A percentile compares a stretch with the other conserved stretches of the same genome.
Evolutionary conservation across 2,113 vertebrate genomes (phyloP).

Genomic region (Leiothrix lutea): DNA sequence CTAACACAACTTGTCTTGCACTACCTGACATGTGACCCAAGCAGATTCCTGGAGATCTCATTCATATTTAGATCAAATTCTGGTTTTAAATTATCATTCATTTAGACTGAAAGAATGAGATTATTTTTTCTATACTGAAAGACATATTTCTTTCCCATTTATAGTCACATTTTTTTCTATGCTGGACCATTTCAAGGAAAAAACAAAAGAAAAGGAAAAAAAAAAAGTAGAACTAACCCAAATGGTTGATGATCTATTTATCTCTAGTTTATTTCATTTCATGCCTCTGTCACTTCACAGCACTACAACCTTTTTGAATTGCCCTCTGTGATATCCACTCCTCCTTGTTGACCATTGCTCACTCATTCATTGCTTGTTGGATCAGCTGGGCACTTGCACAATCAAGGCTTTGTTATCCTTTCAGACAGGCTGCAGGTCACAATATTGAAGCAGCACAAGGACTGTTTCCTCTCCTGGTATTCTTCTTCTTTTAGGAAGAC

Average conservation of each 20-base stretch:
- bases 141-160: not conserved
- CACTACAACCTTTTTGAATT: slow-evolving; percentile 55
- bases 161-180: not conserved
- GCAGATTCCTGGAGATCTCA: not conserved
- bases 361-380: slow-evolving; percentile 70
- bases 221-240: not conserved
- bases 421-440: slow-evolving; percentile 66
- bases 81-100: not conserved
- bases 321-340: slow-evolving; percentile 62
- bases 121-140: not conserved
- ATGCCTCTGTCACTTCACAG: slow-evolving; percentile 39
- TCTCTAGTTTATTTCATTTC: slow-evolving; percentile 9
- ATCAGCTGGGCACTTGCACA: slow-evolving; percentile 71
- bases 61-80: not conserved
- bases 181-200: not conserved
- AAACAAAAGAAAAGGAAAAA: not conserved
- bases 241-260: not conserved
- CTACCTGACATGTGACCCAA: not conserved
- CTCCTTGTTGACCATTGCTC: slow-evolving; percentile 65
- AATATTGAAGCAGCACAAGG: slow-evolving; percentile 68
- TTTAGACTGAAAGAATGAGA: not conserved
- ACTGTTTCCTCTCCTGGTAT: slow-evolving; percentile 53
- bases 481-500: slow-evolving; percentile 32
- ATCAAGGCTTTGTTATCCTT: slow-evolving; percentile 61
- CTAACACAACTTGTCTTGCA: not conserved